A percentile compares a stretch with the other conserved stretches of the same genome.
Evolutionary conservation across 2,113 vertebrate genomes (phyloP).

Genomic region (Lophochroa leadbeateri): DNA sequence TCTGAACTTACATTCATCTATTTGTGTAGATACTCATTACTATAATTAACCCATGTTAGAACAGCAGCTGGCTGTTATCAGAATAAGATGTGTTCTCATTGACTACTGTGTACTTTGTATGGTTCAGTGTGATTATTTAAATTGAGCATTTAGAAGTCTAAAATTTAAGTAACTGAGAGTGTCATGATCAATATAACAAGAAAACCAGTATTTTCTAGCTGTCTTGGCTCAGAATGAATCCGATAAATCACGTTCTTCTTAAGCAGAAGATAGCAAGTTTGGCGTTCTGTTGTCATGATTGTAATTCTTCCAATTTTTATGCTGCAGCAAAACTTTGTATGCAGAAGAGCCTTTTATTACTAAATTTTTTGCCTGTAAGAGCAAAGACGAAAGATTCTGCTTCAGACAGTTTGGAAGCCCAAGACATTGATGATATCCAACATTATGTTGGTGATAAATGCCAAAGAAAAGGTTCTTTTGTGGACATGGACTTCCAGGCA

Average conservation of each 20-base stretch:
- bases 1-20: background rate
- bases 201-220: background rate
- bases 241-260: background rate
- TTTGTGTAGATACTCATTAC: background rate
- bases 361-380: slow-evolving; percentile 82
- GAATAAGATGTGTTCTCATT: background rate
- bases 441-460: background rate
- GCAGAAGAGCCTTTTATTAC: slow-evolving; percentile 89
- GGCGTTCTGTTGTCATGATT: fast-evolving
- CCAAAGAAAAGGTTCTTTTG: slow-evolving; percentile 66
- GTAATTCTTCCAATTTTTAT: background rate
- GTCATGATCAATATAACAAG: background rate
- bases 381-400: slow-evolving; percentile 45
- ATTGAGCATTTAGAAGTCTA: background rate
- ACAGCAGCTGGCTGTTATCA: background rate
- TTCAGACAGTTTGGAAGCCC: background rate
- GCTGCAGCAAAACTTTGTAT: slow-evolving; percentile 88
- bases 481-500: slow-evolving; percentile 85
- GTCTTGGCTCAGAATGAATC: background rate
- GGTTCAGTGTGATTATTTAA: background rate
- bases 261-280: background rate
- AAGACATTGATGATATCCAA: slow-evolving; percentile 36
- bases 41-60: background rate
- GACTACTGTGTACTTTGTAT: background rate
- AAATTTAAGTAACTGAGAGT: background rate